Base-by-base conservation (phyloP, 1,140 invertebrate species). In the Aphidius gifuensis region DNA sequence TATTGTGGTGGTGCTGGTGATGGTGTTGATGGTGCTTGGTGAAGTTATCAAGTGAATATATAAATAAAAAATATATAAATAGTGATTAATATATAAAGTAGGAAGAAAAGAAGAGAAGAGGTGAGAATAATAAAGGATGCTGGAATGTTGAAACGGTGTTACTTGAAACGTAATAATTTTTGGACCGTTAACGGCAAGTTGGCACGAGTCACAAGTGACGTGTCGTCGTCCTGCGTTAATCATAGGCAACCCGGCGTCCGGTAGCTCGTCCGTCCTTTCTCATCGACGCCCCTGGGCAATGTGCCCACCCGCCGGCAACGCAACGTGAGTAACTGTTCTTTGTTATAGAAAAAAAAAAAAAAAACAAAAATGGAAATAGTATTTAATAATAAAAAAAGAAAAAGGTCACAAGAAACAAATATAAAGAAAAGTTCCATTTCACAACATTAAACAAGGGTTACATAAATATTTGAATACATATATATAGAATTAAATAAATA, bases 231-330 rank as follows among this genome's bases (percentile, higher is more conserved):
- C 4, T 77, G 72, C 69, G 68, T 67, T 64, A 55, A 71, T 61
- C 74, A 73, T 68, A 74, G 70, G 66, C 76, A 71, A 69, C 70
- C 76, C 68, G 75, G 78, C 66, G 70, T 75, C 71, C 76, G 80
- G 78, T 80, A 80, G 79, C 79, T 80, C 77, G 74, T 75, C 72
- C 75, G 64, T 72, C 66, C 70, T 71, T 72, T 71, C 69, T 70
- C 74, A 76, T 73, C 76, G 77, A 80, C 72, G 77, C 77, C 76
- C 78, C 74, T 78, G 78, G 80, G 77, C 79, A 78, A 81, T 80
- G 79, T 80, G 77, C 78, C 80, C 79, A 77, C 74, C 78, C 79
- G 78, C 73, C 78, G 78, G 73, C 69, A 78, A 68, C 77, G 74
- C 74, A 73, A 78, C 80, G 79, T 80, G 72, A 81, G 78, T 79